A percentile compares a stretch with the other conserved stretches of the same genome.
phyloP scores from a whole-genome alignment of 2,113 vertebrate species.

The Gila orcuttii region DNA sequence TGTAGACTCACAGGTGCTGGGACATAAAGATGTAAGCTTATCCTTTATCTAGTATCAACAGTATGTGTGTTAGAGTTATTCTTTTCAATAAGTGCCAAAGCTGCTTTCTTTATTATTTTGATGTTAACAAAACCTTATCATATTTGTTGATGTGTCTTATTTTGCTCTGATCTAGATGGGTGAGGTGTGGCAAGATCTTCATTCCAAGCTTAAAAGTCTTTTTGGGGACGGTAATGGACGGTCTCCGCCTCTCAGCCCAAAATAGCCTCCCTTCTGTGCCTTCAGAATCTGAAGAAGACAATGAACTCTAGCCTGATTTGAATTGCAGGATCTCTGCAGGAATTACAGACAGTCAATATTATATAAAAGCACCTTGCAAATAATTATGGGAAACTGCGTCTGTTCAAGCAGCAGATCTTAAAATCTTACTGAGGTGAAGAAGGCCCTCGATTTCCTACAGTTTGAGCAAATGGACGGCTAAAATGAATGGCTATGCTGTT shows the following conservation, averaged over 20 bases:
- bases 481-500: not conserved
- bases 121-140: not conserved
- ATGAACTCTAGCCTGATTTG: not conserved
- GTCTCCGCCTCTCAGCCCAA: constrained; percentile 70
- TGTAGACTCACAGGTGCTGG: constrained; percentile 95
- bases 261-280: constrained; percentile 59
- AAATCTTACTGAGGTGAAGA: not conserved
- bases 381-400: not conserved
- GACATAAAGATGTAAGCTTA: constrained; percentile 88
- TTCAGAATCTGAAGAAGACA: constrained; percentile 8
- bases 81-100: not conserved
- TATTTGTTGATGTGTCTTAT: not conserved
- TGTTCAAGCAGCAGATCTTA: not conserved
- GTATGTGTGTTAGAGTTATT: not conserved
- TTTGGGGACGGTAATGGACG: constrained; percentile 78
- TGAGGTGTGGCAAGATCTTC: constrained; percentile 92
- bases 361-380: constrained; percentile 11
- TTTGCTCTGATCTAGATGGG: constrained; percentile 84
- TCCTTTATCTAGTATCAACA: not conserved
- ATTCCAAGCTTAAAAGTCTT: constrained; percentile 89
- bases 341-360: not conserved
- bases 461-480: not conserved
- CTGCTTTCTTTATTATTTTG: not conserved
- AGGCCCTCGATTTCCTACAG: not conserved
- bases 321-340: not conserved